Conservation (phyloP, 92 coral and sea anemone genomes). For the Palythoa heliodiscus region DNA sequence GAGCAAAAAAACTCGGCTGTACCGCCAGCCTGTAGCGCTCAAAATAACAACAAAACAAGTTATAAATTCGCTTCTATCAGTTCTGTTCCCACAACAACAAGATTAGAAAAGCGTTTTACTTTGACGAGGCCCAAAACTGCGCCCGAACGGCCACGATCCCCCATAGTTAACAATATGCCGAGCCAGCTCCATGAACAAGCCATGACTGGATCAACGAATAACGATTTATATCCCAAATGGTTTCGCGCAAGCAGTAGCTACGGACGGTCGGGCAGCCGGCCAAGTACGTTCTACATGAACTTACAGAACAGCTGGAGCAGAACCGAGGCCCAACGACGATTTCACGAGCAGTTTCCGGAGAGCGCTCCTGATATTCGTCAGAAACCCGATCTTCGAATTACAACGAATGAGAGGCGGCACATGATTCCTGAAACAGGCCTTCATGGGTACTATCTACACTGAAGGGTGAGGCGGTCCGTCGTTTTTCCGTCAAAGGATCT, state of each 20-base stretch:
- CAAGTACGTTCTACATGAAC: slow-evolving; percentile 74
- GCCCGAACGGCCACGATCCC: slow-evolving; percentile 69
- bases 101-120: slow-evolving; percentile 1
- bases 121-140: slow-evolving; percentile 82
- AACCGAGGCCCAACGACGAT: slow-evolving; percentile 85
- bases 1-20: slow-evolving; percentile 36
- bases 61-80: slow-evolving; percentile 34
- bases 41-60: slow-evolving; percentile 12
- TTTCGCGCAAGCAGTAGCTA: slow-evolving; percentile 53
- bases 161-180: slow-evolving; percentile 76
- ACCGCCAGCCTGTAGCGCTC: not conserved
- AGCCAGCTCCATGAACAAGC: slow-evolving; percentile 73
- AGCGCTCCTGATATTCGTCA: slow-evolving; percentile 95
- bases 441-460: slow-evolving; percentile 90
- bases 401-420: slow-evolving; percentile 95
- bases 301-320: slow-evolving; percentile 82
- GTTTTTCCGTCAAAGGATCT: not conserved
- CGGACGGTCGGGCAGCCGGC: slow-evolving; percentile 54
- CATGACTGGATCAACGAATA: slow-evolving; percentile 78
- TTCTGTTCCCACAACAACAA: slow-evolving; percentile 35
- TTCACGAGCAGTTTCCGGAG: slow-evolving; percentile 94
- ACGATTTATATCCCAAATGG: slow-evolving; percentile 84
- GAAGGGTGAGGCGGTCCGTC: not conserved
- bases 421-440: slow-evolving; percentile 87
- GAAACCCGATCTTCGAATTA: slow-evolving; percentile 91